Conservation (phyloP, 1,140 invertebrate species). For the Bactericera cockerelli region DNA sequence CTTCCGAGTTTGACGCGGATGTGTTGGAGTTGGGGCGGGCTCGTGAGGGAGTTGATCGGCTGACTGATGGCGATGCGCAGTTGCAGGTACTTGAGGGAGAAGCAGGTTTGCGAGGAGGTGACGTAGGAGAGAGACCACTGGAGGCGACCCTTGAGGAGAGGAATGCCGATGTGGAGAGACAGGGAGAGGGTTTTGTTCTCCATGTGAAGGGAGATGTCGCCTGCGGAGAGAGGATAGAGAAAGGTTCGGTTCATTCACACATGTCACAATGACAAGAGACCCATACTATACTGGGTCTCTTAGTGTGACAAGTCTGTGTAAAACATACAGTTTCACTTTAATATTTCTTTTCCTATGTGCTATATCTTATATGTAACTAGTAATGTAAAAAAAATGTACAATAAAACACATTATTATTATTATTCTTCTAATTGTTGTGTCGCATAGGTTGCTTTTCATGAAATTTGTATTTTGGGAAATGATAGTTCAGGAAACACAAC, state of each 20-base stretch:
- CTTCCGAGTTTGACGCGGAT: too few species aligned
- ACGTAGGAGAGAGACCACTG: not conserved
- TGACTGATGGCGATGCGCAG: not conserved
- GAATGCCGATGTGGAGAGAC: not conserved
- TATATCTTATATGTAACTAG: not conserved
- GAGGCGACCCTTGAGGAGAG: not conserved
- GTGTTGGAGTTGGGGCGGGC: not conserved
- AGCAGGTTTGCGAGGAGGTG: not conserved
- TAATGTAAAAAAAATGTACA: not conserved
- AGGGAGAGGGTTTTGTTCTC: not conserved
- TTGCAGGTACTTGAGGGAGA: not conserved
- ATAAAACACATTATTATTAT: too few species aligned
- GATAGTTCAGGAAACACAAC: not conserved
- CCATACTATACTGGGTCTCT: too few species aligned
- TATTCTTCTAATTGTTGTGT: not conserved
- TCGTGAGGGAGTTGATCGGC: not conserved
- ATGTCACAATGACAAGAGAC: not conserved
- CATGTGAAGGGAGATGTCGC: slow-evolving; percentile 1
- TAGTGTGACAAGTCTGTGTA: too few species aligned
- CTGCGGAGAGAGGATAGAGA: not conserved
- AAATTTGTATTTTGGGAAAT: not conserved
- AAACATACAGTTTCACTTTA: too few species aligned
- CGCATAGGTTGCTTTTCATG: too few species aligned
- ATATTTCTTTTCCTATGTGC: too few species aligned
- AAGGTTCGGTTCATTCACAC: not conserved